A percentile compares a stretch with the other conserved stretches of the same genome.
Evolutionary conservation across 2,888 invertebrate genomes (phyloP).

Genomic region (Diplazon laetatorius): DNA sequence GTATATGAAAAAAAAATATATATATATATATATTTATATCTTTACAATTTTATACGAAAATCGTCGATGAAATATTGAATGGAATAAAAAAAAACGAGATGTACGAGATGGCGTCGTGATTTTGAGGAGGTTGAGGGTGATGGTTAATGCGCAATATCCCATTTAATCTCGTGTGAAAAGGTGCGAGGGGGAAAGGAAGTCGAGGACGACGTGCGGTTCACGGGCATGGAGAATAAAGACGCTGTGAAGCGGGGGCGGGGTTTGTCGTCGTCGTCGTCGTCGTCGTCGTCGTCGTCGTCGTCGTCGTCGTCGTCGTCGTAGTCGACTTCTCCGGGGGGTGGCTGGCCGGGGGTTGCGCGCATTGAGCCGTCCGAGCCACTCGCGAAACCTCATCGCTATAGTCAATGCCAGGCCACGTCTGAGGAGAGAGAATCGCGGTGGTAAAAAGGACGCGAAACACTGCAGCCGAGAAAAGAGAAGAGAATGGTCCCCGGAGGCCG

Average conservation of each 20-base stretch:
- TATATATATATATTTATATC: too few relatives aligned
- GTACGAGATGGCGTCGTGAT: constrained; percentile 23
- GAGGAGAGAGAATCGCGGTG: constrained; percentile 43
- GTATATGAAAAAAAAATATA: too few relatives aligned
- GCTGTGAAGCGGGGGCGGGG: constrained; percentile 52
- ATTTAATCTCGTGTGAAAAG: constrained; percentile 81
- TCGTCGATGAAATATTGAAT: background rate
- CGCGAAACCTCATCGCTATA: constrained; percentile 68
- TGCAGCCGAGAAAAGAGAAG: constrained; percentile 13
- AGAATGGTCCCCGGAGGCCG: constrained; percentile 69
- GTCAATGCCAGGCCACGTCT: constrained; percentile 44
- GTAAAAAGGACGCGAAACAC: background rate
- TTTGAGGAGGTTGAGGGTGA: constrained; percentile 70
- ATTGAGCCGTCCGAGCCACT: constrained; percentile 81
- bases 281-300: constrained; percentile 43
- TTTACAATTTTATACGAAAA: background rate
- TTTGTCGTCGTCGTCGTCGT: constrained; percentile 38
- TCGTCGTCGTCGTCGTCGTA: constrained; percentile 39
- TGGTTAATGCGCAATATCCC: constrained; percentile 80
- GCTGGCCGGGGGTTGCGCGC: constrained; percentile 75
- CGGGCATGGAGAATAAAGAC: constrained; percentile 76
- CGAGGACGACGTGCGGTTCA: constrained; percentile 68
- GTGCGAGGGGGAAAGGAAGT: constrained; percentile 59
- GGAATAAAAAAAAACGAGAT: background rate
- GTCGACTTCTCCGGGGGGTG: constrained; percentile 68